phyloP scores from a whole-genome alignment of 1,140 invertebrate genomes.

The Ptiloglossa arizonensis region DNA sequence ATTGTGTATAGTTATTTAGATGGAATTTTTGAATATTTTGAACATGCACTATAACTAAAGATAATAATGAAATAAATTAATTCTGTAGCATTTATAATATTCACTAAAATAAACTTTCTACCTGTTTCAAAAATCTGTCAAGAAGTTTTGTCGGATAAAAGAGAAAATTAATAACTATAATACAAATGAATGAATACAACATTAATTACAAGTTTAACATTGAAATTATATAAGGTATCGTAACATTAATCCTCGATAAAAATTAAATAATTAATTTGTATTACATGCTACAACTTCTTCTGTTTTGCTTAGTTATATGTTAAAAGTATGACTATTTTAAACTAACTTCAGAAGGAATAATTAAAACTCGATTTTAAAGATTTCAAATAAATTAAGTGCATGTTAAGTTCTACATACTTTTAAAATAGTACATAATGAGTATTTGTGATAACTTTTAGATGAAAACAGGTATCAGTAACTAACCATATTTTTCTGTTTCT shows the following conservation, averaged over 20 bases:
- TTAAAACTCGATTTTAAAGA: background rate
- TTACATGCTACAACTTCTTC: background rate
- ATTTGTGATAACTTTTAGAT: conserved; percentile 13
- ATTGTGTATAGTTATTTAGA: background rate
- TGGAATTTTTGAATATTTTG: background rate
- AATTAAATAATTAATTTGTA: background rate
- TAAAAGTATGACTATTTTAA: background rate
- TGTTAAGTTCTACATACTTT: conserved; percentile 48
- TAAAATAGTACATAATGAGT: background rate
- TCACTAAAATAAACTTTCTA: background rate
- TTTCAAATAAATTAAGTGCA: conserved; percentile 28
- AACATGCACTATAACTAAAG: background rate
- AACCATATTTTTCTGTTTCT: conserved; percentile 73
- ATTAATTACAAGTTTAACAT: background rate
- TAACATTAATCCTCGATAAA: background rate
- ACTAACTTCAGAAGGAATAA: background rate
- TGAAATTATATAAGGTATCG: too few relatives aligned
- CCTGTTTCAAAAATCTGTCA: too few relatives aligned
- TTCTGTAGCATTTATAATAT: background rate
- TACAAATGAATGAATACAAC: background rate
- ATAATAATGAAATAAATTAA: background rate
- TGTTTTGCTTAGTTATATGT: background rate
- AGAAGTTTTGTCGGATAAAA: too few relatives aligned
- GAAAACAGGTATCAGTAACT: conserved; percentile 54
- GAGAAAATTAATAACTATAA: background rate